These are phyloP conservation scores for Ephestia elutella DNA, from an alignment of 1,140 invertebrate species.

Conservation along the genomic window DNA sequence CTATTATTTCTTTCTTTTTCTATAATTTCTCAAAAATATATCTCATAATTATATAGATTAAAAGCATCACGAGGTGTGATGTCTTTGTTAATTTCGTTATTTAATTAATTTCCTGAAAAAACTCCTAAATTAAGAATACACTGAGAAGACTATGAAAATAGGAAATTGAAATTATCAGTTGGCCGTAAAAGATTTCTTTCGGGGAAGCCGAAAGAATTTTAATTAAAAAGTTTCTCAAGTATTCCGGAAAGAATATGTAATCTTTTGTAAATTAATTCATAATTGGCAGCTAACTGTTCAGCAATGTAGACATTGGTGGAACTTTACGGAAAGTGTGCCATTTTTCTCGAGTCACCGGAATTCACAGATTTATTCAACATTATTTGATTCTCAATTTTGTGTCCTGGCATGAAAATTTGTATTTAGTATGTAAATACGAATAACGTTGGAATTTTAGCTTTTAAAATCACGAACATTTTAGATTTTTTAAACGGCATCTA, in stretches of 20 bases:
- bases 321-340: slow-evolving; percentile 6
- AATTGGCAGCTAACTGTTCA: slow-evolving; percentile 42
- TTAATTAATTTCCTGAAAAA: slow-evolving; percentile 8
- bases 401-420: not conserved
- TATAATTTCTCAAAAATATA: too few species aligned
- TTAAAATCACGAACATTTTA: not conserved
- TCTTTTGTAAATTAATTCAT: slow-evolving; percentile 62
- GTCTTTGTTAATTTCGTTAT: not conserved
- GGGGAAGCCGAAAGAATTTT: slow-evolving; percentile 51
- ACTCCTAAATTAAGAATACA: slow-evolving; percentile 1
- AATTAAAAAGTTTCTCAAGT: slow-evolving; percentile 62
- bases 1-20: too few species aligned
- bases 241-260: slow-evolving; percentile 55
- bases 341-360: not conserved
- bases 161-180: slow-evolving; percentile 52
- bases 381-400: not conserved
- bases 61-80: not conserved
- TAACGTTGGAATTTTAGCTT: not conserved
- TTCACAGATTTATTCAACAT: not conserved
- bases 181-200: slow-evolving; percentile 41
- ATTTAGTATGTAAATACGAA: slow-evolving; percentile 1
- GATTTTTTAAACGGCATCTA: not conserved
- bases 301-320: slow-evolving; percentile 14
- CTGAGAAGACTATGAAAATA: slow-evolving; percentile 16
- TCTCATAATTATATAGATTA: too few species aligned